Evolutionary conservation across 1,140 invertebrate species (phyloP), one percentile per base, ranked within the genome.

Genomic region (Drosophila santomea): DNA sequence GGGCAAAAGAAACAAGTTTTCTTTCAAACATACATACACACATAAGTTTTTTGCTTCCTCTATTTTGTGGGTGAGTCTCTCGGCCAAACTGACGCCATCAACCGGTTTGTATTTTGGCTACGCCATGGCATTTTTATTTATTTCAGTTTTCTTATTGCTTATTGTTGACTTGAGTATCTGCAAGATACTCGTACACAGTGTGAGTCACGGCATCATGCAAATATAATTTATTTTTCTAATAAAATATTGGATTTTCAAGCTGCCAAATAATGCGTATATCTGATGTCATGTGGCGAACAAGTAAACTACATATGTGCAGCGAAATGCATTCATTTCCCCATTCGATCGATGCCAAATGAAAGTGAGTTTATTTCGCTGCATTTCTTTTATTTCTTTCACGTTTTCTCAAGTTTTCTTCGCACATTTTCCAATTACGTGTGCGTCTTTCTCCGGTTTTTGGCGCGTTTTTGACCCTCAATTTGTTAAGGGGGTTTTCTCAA

Each of bases 21-120:
- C 47, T 56, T 68, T 35, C 44, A 25, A 66, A 23, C 55, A 66
- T 15, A 64, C 43, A 45, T 8, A 32, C 1, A 32, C 7, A 38
- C 12, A 14, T 2, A 38, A 20, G 1, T 32, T 47, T 63, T 64
- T 52, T 61, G 51, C 20, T 50, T 84, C 50, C 4, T 60, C 38
- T 73, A 59, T 74, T 71, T 64, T 45, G 63, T 68, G 71, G 72
- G 73, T 77, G 74, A 75, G 61, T 67, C 80, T 74, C 32, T 10
- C 64, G 74, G 48, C 58, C 75, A 67, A 86, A 78, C 83, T 88
- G 83, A 86, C 82, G 82, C 82, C 82, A 86, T 88, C 83, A 86
- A 86, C 82, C 82, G 82, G 83, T 86, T 88, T 80, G 51, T 57
- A 48, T 63, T 80, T 83, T 57, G 78, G 78, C 58, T 72, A 80